Evolutionary conservation across 2,113 vertebrate genomes (phyloP).

Genomic region (Solea solea): DNA sequence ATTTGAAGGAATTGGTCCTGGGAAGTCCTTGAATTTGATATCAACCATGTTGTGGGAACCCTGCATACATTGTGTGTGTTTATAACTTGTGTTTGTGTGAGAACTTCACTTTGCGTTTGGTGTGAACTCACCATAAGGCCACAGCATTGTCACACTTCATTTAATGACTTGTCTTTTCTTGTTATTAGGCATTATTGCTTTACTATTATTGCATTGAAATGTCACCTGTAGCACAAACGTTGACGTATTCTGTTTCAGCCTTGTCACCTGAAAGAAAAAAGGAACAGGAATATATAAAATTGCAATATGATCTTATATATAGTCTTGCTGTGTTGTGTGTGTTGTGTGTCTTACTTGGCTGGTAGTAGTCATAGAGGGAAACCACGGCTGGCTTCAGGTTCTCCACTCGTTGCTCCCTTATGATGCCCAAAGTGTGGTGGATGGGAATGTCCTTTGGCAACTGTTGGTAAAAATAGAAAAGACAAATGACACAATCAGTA

Average conservation of each 20-base stretch:
- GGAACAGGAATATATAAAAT: background rate
- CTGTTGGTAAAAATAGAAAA: slow-evolving; percentile 42
- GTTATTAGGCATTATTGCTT: background rate
- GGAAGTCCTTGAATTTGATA: too few relatives aligned
- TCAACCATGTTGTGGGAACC: too few relatives aligned
- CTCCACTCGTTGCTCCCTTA: slow-evolving; percentile 74
- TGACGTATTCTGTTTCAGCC: slow-evolving; percentile 66
- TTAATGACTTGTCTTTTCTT: background rate
- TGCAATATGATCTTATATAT: background rate
- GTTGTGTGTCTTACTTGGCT: slow-evolving; percentile 81
- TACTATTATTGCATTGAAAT: too few relatives aligned
- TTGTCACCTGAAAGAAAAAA: slow-evolving; percentile 65
- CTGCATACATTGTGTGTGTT: too few relatives aligned
- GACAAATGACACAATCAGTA: background rate
- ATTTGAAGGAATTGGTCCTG: too few relatives aligned
- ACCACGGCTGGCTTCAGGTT: slow-evolving; percentile 85
- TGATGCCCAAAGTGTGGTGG: slow-evolving; percentile 67
- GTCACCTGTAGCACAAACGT: slow-evolving; percentile 48
- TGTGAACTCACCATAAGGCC: too few relatives aligned
- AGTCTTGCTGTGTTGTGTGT: background rate
- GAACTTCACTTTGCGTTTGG: too few relatives aligned
- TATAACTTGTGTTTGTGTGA: too few relatives aligned
- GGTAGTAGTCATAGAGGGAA: slow-evolving; percentile 88
- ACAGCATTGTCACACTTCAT: background rate
- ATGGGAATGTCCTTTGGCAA: slow-evolving; percentile 29